Evolutionary conservation across 2,888 invertebrate genomes (phyloP).

Genomic region (Cheilosia vulpina): DNA sequence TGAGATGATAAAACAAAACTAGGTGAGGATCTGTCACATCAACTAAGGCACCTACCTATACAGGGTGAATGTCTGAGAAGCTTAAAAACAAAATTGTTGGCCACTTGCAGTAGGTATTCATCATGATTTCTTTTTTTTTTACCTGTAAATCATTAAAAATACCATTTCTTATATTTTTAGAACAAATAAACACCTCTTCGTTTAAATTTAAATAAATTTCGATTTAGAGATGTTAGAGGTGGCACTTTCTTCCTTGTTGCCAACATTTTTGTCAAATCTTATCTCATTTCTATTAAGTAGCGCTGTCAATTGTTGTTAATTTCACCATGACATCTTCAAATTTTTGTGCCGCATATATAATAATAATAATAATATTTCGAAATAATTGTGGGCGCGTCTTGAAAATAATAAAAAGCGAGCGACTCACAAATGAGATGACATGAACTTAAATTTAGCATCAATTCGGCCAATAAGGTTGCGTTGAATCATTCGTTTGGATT

Average conservation of each 20-base stretch:
- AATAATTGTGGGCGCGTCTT: conserved; percentile 51
- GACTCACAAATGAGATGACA: conserved; percentile 42
- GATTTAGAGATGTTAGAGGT: conserved; percentile 5
- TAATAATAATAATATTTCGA: background rate
- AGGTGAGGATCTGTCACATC: too few species aligned
- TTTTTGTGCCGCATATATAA: background rate
- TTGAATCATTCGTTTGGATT: conserved; percentile 61
- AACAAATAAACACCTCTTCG: conserved; percentile 12
- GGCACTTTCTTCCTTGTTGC: conserved; percentile 17
- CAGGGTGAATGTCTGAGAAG: background rate
- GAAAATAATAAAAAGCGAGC: conserved; percentile 45
- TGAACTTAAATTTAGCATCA: conserved; percentile 58
- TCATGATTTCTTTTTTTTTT: background rate
- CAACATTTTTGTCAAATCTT: conserved; percentile 4
- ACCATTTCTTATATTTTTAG: conserved; percentile 5
- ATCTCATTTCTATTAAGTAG: background rate
- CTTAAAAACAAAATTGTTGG: conserved; percentile 33
- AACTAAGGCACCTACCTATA: too few species aligned
- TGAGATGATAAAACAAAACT: too few species aligned
- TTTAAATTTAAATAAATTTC: conserved; percentile 14
- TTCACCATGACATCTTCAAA: background rate
- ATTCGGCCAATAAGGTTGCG: conserved; percentile 21
- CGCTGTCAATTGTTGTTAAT: conserved; percentile 18
- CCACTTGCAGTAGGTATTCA: too few species aligned
- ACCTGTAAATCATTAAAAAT: conserved; percentile 34